Percentiles rank a stretch among this genome's conserved stretches.
phyloP scores from a whole-genome alignment of 53 echinoderm and acorn worm species.

The Apostichopus leukothele region DNA sequence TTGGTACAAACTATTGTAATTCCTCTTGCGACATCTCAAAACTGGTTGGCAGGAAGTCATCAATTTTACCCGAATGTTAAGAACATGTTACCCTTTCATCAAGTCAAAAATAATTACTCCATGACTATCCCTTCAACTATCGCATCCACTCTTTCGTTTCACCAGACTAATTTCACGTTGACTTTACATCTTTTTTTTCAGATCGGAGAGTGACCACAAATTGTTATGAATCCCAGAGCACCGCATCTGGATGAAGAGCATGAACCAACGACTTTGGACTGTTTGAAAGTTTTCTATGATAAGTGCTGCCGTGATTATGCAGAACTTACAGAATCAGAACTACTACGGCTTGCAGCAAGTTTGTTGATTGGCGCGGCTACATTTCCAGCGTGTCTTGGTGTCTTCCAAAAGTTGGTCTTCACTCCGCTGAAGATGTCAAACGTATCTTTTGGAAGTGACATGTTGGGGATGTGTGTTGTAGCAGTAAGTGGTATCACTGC shows the following conservation, averaged over 20 bases:
- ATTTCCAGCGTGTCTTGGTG: constrained; percentile 67
- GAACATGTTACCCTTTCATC: no score
- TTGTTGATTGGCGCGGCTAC: constrained; percentile 59
- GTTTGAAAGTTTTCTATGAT: constrained; percentile 2
- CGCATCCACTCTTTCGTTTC: no score
- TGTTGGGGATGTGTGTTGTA: constrained; percentile 55
- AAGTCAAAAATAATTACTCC: no score
- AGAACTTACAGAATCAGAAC: background rate
- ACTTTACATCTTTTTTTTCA: no score
- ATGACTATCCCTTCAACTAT: no score
- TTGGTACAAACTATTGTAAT: no score
- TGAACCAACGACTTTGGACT: background rate
- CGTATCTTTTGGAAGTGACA: constrained; percentile 25
- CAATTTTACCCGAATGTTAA: no score
- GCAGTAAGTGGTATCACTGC: constrained; percentile 44
- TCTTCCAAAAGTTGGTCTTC: constrained; percentile 64
- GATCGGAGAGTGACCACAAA: no score
- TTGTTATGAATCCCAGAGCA: constrained; percentile 10
- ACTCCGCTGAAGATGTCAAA: constrained; percentile 56
- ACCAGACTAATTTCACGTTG: no score
- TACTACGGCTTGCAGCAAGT: constrained; percentile 37
- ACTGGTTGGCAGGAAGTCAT: no score
- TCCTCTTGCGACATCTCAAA: no score
- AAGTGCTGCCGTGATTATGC: background rate
- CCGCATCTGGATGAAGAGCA: background rate